Percentiles rank a stretch among this genome's conserved stretches.
Evolutionary conservation across 64 coral and sea anemone genomes (phyloP).

Genomic region (Catalaphyllia jardinei): DNA sequence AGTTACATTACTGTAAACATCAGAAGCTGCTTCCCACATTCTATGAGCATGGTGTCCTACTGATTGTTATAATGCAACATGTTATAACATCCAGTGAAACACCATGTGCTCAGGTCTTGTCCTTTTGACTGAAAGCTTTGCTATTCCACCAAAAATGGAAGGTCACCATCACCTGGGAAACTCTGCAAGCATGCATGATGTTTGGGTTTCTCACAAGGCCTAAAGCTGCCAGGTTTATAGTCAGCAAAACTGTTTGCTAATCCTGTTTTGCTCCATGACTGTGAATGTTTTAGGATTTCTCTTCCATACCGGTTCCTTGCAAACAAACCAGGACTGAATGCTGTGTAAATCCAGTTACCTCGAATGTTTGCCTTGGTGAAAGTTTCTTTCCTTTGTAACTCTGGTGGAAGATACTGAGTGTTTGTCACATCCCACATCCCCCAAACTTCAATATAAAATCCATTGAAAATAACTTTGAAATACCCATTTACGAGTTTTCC

Average conservation of each 20-base stretch:
- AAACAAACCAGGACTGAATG: constrained; percentile 50
- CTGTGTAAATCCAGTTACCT: constrained; percentile 38
- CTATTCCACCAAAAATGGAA: constrained; percentile 46
- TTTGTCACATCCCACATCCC: neutral
- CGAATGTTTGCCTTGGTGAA: constrained; percentile 27
- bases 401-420: constrained; percentile 28
- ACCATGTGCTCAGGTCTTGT: no score
- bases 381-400: neutral
- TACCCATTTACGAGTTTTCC: neutral
- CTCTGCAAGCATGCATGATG: constrained; percentile 54
- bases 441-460: constrained; percentile 27
- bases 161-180: constrained; percentile 56
- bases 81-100: no score
- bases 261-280: constrained; percentile 17
- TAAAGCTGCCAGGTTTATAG: constrained; percentile 19
- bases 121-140: neutral
- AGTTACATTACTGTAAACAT: no score
- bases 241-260: constrained; percentile 3
- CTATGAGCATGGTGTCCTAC: no score
- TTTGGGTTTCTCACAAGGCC: neutral
- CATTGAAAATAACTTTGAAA: neutral
- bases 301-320: constrained; percentile 40
- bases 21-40: no score
- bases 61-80: no score
- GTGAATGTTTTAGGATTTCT: constrained; percentile 48